phyloP scores from a whole-genome alignment of 2,888 invertebrate species.

The Tridacna crocea region DNA sequence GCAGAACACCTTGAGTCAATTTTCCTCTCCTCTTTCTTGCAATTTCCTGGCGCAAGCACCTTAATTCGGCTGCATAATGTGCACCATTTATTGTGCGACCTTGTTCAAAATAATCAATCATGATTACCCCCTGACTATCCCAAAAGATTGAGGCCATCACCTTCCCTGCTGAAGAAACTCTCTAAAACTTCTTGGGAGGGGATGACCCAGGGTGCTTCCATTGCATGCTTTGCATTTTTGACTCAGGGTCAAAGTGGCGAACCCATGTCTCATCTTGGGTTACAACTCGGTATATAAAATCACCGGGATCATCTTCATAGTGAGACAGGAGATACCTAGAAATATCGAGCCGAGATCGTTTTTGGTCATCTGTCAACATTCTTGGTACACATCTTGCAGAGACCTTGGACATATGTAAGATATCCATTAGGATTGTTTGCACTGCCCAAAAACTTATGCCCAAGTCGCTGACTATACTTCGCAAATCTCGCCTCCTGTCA shows the following conservation, averaged over 20 bases:
- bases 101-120: no score
- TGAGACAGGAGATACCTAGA: background rate
- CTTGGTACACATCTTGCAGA: no score
- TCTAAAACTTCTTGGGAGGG: background rate
- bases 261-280: background rate
- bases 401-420: no score
- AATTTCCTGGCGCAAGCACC: background rate
- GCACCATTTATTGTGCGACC: no score
- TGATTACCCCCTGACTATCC: no score
- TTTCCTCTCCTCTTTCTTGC: background rate
- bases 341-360: background rate
- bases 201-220: background rate
- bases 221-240: background rate
- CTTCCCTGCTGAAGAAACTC: background rate
- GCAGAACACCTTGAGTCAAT: no score
- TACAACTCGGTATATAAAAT: background rate
- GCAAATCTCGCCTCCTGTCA: no score
- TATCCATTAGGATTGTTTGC: no score
- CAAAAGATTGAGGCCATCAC: background rate
- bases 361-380: background rate
- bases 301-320: background rate
- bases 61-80: no score
- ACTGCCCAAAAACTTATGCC: conserved; percentile 11
- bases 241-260: background rate
- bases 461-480: no score